Base-by-base conservation (phyloP, 2,113 vertebrate species). In the Chrysochloris asiatica region DNA sequence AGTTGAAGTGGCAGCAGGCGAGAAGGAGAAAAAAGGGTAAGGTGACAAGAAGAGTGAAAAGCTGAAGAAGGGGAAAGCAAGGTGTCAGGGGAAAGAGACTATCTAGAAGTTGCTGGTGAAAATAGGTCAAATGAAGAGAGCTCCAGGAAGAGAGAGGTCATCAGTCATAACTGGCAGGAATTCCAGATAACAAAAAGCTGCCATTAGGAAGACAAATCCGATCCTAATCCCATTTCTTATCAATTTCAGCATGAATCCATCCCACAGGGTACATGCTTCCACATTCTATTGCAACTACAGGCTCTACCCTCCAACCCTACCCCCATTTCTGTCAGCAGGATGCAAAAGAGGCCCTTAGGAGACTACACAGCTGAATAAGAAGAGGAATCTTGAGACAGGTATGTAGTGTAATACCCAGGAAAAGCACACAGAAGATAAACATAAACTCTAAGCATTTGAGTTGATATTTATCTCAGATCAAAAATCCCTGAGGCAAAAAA, bases 171-270 rank as follows among this genome's bases (percentile, higher is more conserved):
- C 56, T 22, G 61, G 89, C 1, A 0, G 86, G 26, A 72, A 47
- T 77, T 88, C 5, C 83, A 81, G 83, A 81, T 52, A 88, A 47
- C n/a, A n/a, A 91, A 95, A 88, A 65, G 78, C 75, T 91, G 82
- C 52, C 71, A 67, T 87, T 83, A 47, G 47, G 7, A 81, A 90
- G 76, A 92, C 93, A 94, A 81, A 94, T 73, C 78, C 79, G 83
- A 79, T 38, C 78, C 78, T 79, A 61, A 87, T 54, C 50, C 33
- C 0, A 2, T 43, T 87, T 92, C 61, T 72, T 43, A 81, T 63
- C 91, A 78, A 88, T 94, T 90, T 88, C 83, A 71, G 76, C 76
- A 50, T 36, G 59, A 81, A 80, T 79, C 77, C 63, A 38, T 47
- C 63, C 90, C 72, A 41, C 10, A 11, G 41, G 79, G 85, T 93